phyloP scores from a whole-genome alignment of 2,797 vertebrate genomes.

The Cynopterus sphinx region DNA sequence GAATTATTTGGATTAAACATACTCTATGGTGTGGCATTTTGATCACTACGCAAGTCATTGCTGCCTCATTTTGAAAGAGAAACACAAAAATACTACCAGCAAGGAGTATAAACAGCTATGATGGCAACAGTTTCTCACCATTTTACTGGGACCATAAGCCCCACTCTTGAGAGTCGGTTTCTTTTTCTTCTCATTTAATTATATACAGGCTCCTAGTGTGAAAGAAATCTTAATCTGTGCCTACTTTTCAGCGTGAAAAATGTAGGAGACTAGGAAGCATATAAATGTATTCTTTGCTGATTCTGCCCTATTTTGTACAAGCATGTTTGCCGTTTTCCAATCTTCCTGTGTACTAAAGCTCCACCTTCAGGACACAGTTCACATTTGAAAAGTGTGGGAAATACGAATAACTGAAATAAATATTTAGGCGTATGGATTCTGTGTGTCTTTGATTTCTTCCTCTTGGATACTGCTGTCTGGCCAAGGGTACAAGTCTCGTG shows the following conservation, averaged over 20 bases:
- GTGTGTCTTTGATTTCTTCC: background rate
- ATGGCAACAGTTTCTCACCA: background rate
- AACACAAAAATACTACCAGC: slow-evolving; percentile 50
- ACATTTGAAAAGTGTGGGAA: slow-evolving; percentile 71
- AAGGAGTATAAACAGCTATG: slow-evolving; percentile 33
- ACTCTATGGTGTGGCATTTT: slow-evolving; percentile 44
- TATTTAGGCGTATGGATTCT: background rate
- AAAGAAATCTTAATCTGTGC: slow-evolving; percentile 45
- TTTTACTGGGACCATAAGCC: background rate
- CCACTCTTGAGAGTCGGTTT: background rate
- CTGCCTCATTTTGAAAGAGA: slow-evolving; percentile 48
- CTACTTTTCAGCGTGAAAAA: slow-evolving; percentile 62
- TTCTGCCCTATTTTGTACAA: slow-evolving; percentile 59
- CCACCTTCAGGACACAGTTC: slow-evolving; percentile 79
- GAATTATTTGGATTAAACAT: slow-evolving; percentile 73
- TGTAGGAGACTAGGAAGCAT: background rate
- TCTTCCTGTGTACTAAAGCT: slow-evolving; percentile 79
- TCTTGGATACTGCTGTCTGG: background rate
- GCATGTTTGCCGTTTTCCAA: slow-evolving; percentile 45
- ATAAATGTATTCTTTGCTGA: background rate
- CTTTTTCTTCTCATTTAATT: slow-evolving; percentile 21
- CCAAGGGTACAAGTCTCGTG: background rate
- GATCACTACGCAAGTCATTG: slow-evolving; percentile 58
- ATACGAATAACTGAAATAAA: slow-evolving; percentile 43
- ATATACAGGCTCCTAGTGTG: background rate